Evolutionary conservation across 2,888 invertebrate genomes (phyloP), one percentile per base, ranked within the genome.

Genomic region (Tyria jacobaeae): DNA sequence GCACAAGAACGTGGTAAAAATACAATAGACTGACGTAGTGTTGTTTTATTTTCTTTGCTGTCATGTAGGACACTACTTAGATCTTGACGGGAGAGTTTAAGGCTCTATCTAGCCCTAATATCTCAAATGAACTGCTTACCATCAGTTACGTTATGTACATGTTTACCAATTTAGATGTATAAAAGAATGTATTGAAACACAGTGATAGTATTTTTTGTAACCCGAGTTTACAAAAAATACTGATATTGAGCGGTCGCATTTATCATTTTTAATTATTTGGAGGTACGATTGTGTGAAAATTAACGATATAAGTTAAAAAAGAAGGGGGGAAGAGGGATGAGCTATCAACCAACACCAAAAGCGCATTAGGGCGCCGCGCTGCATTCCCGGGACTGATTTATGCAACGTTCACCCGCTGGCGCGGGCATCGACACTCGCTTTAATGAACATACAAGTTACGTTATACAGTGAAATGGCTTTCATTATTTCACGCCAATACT

Each of bases 331-430:
- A 70, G 71, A 66, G 82, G 82, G 87, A 81, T 86, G 83, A 83
- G 88, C 87, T 90, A 91, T 91, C 91, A 86, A 83, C 84, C 80
- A 85, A 93, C 93, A 93, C 88, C 87, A 85, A 92, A 92, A 93
- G 91, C 92, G 90, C 93, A 93, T 93, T 93, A 93, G 89, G 90
- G 88, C 87, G 87, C 86, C 85, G 80, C 73, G 80, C 85, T 79
- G 89, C 91, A 91, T 92, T 91, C 90, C 82, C 87, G 76, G 79
- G 83, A 80, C 92, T 92, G 92, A 92, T 93, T 92, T 91, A 93
- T 93, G 90, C 92, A 90, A 88, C 81, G 83, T 84, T 87, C 89
- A 84, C 83, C 85, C 85, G 82, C 80, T 79, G 84, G 83, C 84
- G 76, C 89, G 89, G 90, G 79, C 91, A 86, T 89, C 90, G 90